Evolutionary conservation across 1,140 invertebrate species (phyloP), one percentile per base, ranked within the genome.

Genomic region (Popillia japonica): DNA sequence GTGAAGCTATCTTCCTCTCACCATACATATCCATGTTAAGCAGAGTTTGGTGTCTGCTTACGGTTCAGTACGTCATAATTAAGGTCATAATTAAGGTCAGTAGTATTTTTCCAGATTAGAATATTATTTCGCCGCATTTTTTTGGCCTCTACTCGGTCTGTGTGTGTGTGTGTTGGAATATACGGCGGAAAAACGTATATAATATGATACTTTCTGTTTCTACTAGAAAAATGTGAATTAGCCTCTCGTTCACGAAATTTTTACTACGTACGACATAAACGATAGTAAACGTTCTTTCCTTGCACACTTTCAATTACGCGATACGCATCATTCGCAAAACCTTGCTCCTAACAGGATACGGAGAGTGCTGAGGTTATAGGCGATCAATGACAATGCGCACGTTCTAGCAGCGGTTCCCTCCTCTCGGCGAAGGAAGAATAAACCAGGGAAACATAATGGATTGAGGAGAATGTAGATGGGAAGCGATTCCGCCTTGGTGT

Each of bases 361-460:
- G 8, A n/a, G 27, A 42, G 7, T 44, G 72, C 14, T 27, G 72
- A 74, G 72, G 72, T 74, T 74, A 74, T 41, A 27, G 72, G n/a
- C 34, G 72, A 74, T 74, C 72, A 74, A 74, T 74, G 72, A 74
- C 40, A 74, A 74, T 74, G 40, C 40, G 72, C 40, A 74, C 34
- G 72, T 74, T 14, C 22, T n/a, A 55, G 48, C 61, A 34, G 11
- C 22, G 61, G 61, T 23, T 74, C n/a, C 72, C 41, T 74, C 17
- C 72, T 41, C 20, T 42, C 40, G 72, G 2, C 72, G 8, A 23
- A 20, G n/a, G 6, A 27, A 42, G 14, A 44, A 44, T 20, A 4
- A 74, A 74, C 61, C 61, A 68, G 61, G 61, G 27, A 74, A 41
- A 74, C 72, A 74, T 74, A 74, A 74, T 74, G 72, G 72, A 42